Conservation (phyloP, 2,797 vertebrate genomes). For the Xiphophorus birchmanni region DNA sequence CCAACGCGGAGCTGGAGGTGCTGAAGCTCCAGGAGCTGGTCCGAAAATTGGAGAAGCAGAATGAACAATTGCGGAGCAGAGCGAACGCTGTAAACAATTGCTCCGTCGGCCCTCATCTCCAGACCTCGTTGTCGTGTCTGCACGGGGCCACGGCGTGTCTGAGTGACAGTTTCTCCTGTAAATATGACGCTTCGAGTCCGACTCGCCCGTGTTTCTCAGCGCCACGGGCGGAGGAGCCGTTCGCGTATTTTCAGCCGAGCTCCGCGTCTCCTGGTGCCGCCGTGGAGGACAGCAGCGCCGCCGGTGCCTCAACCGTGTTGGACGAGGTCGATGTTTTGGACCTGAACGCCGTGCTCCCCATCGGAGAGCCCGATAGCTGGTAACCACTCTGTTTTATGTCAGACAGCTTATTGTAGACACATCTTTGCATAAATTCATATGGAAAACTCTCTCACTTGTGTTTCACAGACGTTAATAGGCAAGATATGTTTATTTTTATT, state of each 20-base stretch:
- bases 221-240: slow-evolving; percentile 72
- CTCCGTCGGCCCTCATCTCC: slow-evolving; percentile 75
- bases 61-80: slow-evolving; percentile 91
- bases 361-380: slow-evolving; percentile 86
- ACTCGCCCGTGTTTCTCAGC: slow-evolving; percentile 65
- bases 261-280: slow-evolving; percentile 60
- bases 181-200: slow-evolving; percentile 77
- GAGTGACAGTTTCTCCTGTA: slow-evolving; percentile 56
- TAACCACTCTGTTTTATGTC: slow-evolving; percentile 64
- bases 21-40: slow-evolving; percentile 96
- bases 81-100: slow-evolving; percentile 86
- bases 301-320: slow-evolving; percentile 73
- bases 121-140: slow-evolving; percentile 65
- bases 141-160: slow-evolving; percentile 46
- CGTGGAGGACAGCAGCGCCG: slow-evolving; percentile 52
- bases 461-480: background rate
- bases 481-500: background rate
- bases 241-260: slow-evolving; percentile 89
- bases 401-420: background rate
- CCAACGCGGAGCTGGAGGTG: slow-evolving; percentile 94
- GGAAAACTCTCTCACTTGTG: background rate
- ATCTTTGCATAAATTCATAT: slow-evolving; percentile 1
- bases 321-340: slow-evolving; percentile 92
- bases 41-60: slow-evolving; percentile 92
- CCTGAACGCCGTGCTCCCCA: slow-evolving; percentile 78